Evolutionary conservation across 2,888 invertebrate species (phyloP), one percentile per base, ranked within the genome.

Genomic region (Archips xylosteana): DNA sequence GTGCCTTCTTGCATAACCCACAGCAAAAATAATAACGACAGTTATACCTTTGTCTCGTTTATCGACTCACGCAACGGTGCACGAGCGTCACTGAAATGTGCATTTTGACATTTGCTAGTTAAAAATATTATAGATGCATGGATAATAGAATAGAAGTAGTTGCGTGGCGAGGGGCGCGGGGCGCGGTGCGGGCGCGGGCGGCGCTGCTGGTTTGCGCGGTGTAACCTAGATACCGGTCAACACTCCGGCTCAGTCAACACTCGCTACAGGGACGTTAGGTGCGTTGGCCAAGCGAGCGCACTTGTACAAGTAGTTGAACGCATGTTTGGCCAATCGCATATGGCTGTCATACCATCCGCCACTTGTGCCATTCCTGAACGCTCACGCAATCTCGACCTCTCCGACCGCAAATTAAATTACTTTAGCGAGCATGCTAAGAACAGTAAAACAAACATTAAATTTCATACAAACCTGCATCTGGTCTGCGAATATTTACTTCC

Each of bases 211-310:
- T 89, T 89, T 89, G 92, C 89, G 92, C 92, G 81, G 88, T 87
- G 91, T 94, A 93, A 94, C 94, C 94, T 93, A 94, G 91, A 94
- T 94, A 90, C 94, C 94, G 94, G 94, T 94, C 94, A 94, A 92
- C 94, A 94, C 94, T 94, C 94, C 94, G 93, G 84, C 92, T 90
- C 94, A 94, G 94, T 94, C 94, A 94, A 94, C 94, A 94, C 91
- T 93, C 94, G 94, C 92, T 92, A 92, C 94, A 94, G 94, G 94
- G 94, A 92, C 94, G 91, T 92, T 87, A 84, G 92, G 87, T 84
- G 88, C 88, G 87, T 90, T 94, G 85, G 83, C 80, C 81, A 78
- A 75, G 85, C 86, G 62, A 90, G 85, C 82, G 77, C 80, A 88
- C 91, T 91, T 79, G 90, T 76, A 77, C 87, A 76, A 86, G 85